Base-by-base conservation (phyloP, 1,140 invertebrate species). In the Cydia fagiglandana region DNA sequence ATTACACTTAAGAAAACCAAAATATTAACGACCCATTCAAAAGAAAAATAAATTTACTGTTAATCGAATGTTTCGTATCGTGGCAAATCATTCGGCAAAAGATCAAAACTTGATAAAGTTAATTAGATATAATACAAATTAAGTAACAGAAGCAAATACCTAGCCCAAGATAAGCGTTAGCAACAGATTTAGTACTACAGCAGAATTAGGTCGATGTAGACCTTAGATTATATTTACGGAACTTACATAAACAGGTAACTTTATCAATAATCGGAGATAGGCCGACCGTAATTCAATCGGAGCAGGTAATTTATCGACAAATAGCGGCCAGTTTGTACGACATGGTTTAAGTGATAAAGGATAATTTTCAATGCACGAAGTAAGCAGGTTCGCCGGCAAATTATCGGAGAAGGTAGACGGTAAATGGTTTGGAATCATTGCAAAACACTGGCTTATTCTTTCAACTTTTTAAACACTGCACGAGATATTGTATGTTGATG, bases 231-330 rank as follows among this genome's bases (percentile, higher is more conserved):
- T 77, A 66, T 50, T 56, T 64, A 34, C 75, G 78, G 78, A 81
- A 83, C 73, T 79, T 76, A 74, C 73, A 79, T 75, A 73, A 79
- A 79, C 81, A 76, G 73, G 74, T 74, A 64, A 73, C 75, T 78
- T 81, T 78, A 83, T 80, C 77, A 79, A 78, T 76, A 78, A 78
- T 70, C 56, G 70, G 80, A 80, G 81, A 75, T 78, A 80, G 76
- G 34, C 76, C 78, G 70, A 20, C 74, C 73, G 73, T 79, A 79
- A 77, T 80, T 75, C 78, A 77, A 66, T 80, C 41, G 74, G 47
- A 30, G 47, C 56, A 61, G 75, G 64, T 73, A 79, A 80, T 77
- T 78, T 79, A 81, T 79, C 45, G 47, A 47, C 66, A 76, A 34
- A 76, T 50, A 47, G 24, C 34, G 66, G 7, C 66, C 34, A 41